Percentiles rank a stretch among this genome's conserved stretches.
These are phyloP conservation scores for Hypsibius dujardini DNA, from an alignment of 1,140 invertebrate species.

Conservation along the genomic window DNA sequence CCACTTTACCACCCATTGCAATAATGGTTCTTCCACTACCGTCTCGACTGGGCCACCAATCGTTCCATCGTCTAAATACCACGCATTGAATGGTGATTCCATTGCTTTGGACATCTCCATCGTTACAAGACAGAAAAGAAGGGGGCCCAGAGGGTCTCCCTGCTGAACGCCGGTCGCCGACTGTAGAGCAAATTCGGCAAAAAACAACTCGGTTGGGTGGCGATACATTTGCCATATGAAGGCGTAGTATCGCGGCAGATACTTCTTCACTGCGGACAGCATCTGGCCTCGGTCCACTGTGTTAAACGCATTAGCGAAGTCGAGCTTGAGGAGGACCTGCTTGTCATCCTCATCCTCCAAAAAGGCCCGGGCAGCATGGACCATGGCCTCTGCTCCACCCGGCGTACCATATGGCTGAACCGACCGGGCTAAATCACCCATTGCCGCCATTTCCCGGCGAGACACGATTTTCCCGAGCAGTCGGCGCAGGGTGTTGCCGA, in stretches of 20 bases:
- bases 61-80: background rate
- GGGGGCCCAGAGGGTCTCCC: background rate
- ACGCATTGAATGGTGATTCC: background rate
- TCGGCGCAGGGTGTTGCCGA: background rate
- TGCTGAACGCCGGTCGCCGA: background rate
- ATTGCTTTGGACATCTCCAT: background rate
- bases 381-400: background rate
- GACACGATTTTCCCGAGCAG: background rate
- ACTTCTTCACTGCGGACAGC: background rate
- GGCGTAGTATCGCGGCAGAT: background rate
- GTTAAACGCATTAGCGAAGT: slow-evolving; percentile 9
- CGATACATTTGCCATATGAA: background rate
- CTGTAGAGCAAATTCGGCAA: background rate
- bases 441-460: background rate
- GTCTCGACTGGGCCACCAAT: background rate
- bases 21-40: background rate
- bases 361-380: background rate
- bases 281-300: background rate
- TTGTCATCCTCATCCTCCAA: background rate
- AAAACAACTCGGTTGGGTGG: background rate
- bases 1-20: no score
- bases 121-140: background rate
- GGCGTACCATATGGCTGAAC: slow-evolving; percentile 1
- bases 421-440: background rate
- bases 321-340: background rate